A percentile compares a stretch with the other conserved stretches of the same genome.
Evolutionary conservation across 2,888 invertebrate species (phyloP).

Genomic region (Thera britannica): DNA sequence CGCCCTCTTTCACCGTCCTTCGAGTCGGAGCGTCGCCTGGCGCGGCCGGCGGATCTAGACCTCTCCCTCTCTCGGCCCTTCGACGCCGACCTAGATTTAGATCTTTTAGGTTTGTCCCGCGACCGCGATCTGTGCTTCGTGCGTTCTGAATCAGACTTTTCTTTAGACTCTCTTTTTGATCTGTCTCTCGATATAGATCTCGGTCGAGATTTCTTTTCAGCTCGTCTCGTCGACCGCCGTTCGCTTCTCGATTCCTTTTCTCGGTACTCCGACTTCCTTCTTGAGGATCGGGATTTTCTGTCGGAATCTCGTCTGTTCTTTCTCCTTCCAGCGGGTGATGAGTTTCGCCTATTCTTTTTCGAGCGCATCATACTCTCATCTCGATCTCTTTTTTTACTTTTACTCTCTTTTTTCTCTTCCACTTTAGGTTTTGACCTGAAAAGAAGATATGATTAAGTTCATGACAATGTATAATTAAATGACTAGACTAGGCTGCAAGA

Average conservation of each 20-base stretch:
- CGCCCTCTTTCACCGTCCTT: conserved; percentile 46
- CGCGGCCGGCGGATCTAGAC: conserved; percentile 52
- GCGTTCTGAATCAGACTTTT: conserved; percentile 63
- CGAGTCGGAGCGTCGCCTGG: conserved; percentile 52
- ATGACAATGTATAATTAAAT: neutral
- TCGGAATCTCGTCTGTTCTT: conserved; percentile 61
- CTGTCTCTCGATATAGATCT: conserved; percentile 63
- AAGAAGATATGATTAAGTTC: neutral
- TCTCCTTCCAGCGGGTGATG: conserved; percentile 37
- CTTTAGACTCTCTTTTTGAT: conserved; percentile 57
- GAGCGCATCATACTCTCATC: conserved; percentile 53
- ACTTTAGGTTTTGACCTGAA: conserved; percentile 47
- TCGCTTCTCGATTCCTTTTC: conserved; percentile 57
- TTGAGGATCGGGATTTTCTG: conserved; percentile 66
- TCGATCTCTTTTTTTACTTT: conserved; percentile 57
- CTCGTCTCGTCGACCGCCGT: conserved; percentile 61
- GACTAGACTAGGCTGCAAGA: neutral
- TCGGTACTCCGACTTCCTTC: conserved; percentile 62
- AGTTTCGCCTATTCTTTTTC: conserved; percentile 64
- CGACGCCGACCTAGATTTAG: conserved; percentile 46
- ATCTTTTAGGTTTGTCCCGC: conserved; percentile 58
- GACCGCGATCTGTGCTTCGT: conserved; percentile 64
- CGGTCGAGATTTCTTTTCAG: conserved; percentile 58
- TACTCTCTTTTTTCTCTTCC: conserved; percentile 51
- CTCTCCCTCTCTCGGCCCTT: conserved; percentile 20